Percentiles rank a stretch among this genome's conserved stretches.
Conservation (phyloP, 2,113 vertebrate species). For the Alaudala cheleensis region DNA sequence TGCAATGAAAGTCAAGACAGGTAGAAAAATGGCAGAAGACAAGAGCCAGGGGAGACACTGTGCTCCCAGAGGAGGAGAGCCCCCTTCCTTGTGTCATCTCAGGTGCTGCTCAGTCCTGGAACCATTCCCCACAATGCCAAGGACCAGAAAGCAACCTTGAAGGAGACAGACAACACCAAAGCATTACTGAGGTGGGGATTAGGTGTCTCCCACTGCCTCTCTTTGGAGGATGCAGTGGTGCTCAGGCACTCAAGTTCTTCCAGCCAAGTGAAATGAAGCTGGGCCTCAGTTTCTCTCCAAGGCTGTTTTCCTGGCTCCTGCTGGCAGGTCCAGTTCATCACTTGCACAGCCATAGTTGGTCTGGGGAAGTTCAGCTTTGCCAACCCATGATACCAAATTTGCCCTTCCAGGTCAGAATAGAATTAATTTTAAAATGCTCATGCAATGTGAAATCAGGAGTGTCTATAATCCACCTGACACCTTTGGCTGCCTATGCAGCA, state of each 20-base stretch:
- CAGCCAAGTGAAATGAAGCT: not conserved
- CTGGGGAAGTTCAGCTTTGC: not conserved
- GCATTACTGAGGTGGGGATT: not conserved
- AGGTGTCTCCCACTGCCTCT: not conserved
- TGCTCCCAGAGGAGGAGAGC: not conserved
- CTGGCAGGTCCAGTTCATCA: not conserved
- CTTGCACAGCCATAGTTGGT: accelerated
- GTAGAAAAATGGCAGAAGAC: not conserved
- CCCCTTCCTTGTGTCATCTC: not conserved
- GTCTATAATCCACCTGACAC: not conserved
- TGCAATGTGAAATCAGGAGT: not conserved
- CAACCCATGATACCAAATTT: not conserved
- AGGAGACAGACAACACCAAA: not conserved
- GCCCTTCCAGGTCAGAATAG: not conserved
- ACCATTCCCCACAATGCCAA: not conserved
- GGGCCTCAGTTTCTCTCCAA: not conserved
- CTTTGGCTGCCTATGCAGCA: not conserved
- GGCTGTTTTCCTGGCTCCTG: not conserved
- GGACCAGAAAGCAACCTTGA: not conserved
- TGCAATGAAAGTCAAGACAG: not conserved
- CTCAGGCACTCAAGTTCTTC: not conserved
- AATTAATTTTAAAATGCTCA: not conserved
- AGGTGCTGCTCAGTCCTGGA: not conserved
- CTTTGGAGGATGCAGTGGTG: not conserved
- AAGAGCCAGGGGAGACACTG: accelerated